These are phyloP conservation scores for Halichondria panicea DNA, from an alignment of 37 sponge, comb jelly and placozoan species.

Conservation along the genomic window DNA sequence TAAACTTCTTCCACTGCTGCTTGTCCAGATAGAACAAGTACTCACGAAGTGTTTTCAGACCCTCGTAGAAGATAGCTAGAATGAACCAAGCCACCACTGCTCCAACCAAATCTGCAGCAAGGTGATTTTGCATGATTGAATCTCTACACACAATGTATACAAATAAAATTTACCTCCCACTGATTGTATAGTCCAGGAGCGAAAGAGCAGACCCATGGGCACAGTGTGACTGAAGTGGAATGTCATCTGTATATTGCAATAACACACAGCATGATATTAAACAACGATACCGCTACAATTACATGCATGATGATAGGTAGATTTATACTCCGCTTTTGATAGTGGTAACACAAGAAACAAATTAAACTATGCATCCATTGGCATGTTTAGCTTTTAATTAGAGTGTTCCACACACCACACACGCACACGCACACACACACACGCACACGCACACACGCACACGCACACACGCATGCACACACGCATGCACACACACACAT, in stretches of 20 bases:
- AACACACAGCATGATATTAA: too few species aligned
- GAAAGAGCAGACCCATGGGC: slow-evolving; percentile 20
- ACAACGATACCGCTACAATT: too few species aligned
- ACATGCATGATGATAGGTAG: too few species aligned
- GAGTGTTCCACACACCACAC: too few species aligned
- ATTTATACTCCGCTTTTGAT: too few species aligned
- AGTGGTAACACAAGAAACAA: too few species aligned
- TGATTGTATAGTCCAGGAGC: slow-evolving; percentile 11
- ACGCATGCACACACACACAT: background rate
- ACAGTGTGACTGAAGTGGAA: slow-evolving; percentile 20
- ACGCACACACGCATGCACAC: background rate
- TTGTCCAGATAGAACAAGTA: slow-evolving; percentile 35
- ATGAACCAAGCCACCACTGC: slow-evolving; percentile 44
- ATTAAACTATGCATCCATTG: too few species aligned
- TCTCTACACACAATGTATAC: too few species aligned
- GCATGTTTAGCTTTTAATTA: too few species aligned
- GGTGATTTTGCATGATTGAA: too few species aligned
- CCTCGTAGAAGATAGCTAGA: slow-evolving; percentile 63
- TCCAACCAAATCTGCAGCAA: slow-evolving; percentile 47
- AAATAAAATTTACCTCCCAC: slow-evolving; percentile 31
- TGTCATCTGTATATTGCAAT: too few species aligned
- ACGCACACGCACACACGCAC: background rate
- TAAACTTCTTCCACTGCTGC: slow-evolving; percentile 1
- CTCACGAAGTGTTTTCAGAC: slow-evolving; percentile 61
- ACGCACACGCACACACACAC: too few species aligned